Conservation (phyloP, 2,113 vertebrate species). For the Pteronura brasiliensis region DNA sequence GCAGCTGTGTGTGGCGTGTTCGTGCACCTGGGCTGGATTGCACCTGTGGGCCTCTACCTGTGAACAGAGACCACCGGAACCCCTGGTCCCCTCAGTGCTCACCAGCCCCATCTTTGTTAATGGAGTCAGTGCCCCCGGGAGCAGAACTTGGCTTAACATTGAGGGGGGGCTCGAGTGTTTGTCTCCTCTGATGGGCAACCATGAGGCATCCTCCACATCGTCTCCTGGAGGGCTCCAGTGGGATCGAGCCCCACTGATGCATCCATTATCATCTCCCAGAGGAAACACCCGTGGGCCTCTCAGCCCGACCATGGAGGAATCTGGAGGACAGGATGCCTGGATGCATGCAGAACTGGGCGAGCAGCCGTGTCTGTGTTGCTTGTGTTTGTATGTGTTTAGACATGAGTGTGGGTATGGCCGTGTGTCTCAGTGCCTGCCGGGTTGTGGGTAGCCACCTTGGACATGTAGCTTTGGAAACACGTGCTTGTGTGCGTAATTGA, state of each 20-base stretch:
- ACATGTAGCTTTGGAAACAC: background rate
- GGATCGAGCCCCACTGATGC: background rate
- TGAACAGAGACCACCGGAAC: rapidly evolving
- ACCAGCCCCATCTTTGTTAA: background rate
- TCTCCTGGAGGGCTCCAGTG: background rate
- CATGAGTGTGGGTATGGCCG: rapidly evolving
- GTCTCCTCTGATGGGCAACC: background rate
- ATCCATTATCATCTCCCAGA: background rate
- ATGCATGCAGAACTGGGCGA: rapidly evolving
- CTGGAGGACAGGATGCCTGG: background rate
- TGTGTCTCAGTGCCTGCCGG: background rate
- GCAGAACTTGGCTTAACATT: background rate
- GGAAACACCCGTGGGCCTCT: background rate
- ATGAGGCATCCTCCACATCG: rapidly evolving
- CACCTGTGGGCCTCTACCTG: background rate
- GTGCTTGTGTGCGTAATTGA: background rate
- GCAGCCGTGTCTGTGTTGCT: rapidly evolving
- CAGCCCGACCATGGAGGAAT: rapidly evolving
- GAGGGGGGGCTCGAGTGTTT: rapidly evolving
- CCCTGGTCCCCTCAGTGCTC: rapidly evolving
- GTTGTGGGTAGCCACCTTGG: background rate
- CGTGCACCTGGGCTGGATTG: background rate
- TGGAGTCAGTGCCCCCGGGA: background rate
- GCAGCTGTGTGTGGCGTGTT: rapidly evolving
- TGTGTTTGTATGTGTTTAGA: background rate